phyloP scores from a whole-genome alignment of 2,888 invertebrate genomes.

The Drosophila cyrtoloma region DNA sequence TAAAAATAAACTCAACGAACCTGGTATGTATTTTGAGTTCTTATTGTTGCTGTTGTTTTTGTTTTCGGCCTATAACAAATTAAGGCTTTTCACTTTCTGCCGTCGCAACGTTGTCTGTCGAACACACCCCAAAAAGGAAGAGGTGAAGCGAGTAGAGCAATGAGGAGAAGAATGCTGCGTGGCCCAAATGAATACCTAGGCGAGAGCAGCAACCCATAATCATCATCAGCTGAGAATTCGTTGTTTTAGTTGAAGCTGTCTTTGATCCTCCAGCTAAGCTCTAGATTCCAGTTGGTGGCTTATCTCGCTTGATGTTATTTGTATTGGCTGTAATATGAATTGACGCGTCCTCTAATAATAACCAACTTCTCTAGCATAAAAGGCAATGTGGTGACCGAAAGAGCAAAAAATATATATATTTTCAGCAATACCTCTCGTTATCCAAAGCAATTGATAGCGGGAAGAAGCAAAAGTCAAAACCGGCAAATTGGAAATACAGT shows the following conservation, averaged over 20 bases:
- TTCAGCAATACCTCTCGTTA: conserved; percentile 44
- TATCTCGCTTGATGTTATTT: conserved; percentile 58
- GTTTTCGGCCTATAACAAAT: conserved; percentile 70
- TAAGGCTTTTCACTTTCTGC: conserved; percentile 82
- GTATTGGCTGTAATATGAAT: conserved; percentile 77
- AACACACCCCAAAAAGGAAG: conserved; percentile 64
- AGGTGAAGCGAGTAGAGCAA: conserved; percentile 11
- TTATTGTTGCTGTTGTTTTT: conserved; percentile 22
- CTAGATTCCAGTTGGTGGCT: conserved; percentile 41
- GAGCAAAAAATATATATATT: conserved; percentile 24
- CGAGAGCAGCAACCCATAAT: conserved; percentile 68
- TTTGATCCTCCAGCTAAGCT: conserved; percentile 37
- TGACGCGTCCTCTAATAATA: conserved; percentile 80
- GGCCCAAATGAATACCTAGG: conserved; percentile 77
- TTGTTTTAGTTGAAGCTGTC: conserved; percentile 20
- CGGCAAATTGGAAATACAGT: conserved; percentile 65
- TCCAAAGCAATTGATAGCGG: conserved; percentile 74
- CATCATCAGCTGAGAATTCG: conserved; percentile 65
- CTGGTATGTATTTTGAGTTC: background rate
- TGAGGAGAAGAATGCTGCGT: conserved; percentile 58
- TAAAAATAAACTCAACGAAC: conserved; percentile 69
- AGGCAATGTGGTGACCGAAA: conserved; percentile 35
- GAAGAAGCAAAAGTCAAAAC: conserved; percentile 34
- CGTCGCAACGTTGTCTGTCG: conserved; percentile 49
- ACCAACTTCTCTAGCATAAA: conserved; percentile 33